Evolutionary conservation across 2,888 invertebrate genomes (phyloP).

Genomic region (Sinopyrophorus schimmeli): DNA sequence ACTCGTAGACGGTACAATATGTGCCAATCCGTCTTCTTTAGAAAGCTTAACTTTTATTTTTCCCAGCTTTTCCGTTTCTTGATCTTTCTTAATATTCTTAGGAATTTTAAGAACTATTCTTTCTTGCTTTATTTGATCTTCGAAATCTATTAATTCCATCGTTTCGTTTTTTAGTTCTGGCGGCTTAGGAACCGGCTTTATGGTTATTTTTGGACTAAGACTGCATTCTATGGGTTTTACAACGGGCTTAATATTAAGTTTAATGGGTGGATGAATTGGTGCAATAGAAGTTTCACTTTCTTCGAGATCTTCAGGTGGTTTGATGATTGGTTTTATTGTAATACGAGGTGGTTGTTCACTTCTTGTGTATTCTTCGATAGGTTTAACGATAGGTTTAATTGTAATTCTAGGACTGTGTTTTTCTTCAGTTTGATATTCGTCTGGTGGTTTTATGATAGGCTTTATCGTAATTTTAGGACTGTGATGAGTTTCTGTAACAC

Average conservation of each 20-base stretch:
- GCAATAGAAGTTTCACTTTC: neutral
- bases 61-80: slow-evolving; percentile 52
- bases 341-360: slow-evolving; percentile 48
- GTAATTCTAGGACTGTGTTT: slow-evolving; percentile 52
- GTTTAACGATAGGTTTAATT: slow-evolving; percentile 56
- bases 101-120: slow-evolving; percentile 68
- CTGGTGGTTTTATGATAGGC: slow-evolving; percentile 58
- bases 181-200: slow-evolving; percentile 46
- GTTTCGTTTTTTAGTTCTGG: slow-evolving; percentile 7
- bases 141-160: slow-evolving; percentile 38
- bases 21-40: slow-evolving; percentile 53
- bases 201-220: slow-evolving; percentile 49
- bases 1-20: slow-evolving; percentile 45
- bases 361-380: slow-evolving; percentile 51
- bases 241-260: slow-evolving; percentile 64
- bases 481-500: slow-evolving; percentile 19
- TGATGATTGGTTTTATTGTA: slow-evolving; percentile 49
- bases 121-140: slow-evolving; percentile 50
- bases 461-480: slow-evolving; percentile 63
- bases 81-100: slow-evolving; percentile 48
- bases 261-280: slow-evolving; percentile 36
- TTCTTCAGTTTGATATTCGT: slow-evolving; percentile 26
- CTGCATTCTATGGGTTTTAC: slow-evolving; percentile 47
- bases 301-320: slow-evolving; percentile 24
- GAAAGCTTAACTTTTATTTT: slow-evolving; percentile 61